Conservation (phyloP, 2,888 invertebrate genomes). For the Melanargia galathea region DNA sequence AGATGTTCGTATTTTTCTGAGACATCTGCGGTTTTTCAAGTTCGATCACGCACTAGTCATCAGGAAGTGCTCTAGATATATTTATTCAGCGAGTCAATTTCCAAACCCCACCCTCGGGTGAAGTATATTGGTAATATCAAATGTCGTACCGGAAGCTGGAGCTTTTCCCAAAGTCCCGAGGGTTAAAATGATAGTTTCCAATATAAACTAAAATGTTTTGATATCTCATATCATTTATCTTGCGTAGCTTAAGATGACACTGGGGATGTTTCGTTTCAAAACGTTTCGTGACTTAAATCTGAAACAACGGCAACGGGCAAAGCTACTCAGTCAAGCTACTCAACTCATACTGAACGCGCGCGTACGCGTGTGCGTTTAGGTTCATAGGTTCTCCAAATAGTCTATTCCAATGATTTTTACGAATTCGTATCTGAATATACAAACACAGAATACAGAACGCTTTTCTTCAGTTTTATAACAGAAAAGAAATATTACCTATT, state of each 20-base stretch:
- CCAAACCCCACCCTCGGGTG: slow-evolving; percentile 15
- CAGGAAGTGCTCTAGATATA: slow-evolving; percentile 14
- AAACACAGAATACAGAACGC: background rate
- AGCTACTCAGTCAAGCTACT: too few species aligned
- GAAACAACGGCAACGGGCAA: background rate
- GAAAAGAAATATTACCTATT: background rate
- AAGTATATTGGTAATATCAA: slow-evolving; percentile 15
- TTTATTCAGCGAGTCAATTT: slow-evolving; percentile 1
- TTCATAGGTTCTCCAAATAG: too few species aligned
- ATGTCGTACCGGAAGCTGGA: background rate
- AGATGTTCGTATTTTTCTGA: background rate
- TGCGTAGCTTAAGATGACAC: background rate
- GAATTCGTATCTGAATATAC: too few species aligned
- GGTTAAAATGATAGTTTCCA: slow-evolving; percentile 22
- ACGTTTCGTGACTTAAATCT: too few species aligned
- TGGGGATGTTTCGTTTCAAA: background rate
- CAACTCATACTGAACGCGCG: too few species aligned
- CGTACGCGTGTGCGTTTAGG: too few species aligned
- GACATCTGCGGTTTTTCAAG: background rate
- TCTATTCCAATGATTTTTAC: too few species aligned
- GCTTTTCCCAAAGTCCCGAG: background rate
- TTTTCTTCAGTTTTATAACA: background rate
- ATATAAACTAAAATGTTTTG: slow-evolving; percentile 16
- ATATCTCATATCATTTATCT: background rate
- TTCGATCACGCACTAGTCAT: slow-evolving; percentile 7